Evolutionary conservation across 2,888 invertebrate species (phyloP), one percentile per base, ranked within the genome.

Genomic region (Leucoptera coffeella): DNA sequence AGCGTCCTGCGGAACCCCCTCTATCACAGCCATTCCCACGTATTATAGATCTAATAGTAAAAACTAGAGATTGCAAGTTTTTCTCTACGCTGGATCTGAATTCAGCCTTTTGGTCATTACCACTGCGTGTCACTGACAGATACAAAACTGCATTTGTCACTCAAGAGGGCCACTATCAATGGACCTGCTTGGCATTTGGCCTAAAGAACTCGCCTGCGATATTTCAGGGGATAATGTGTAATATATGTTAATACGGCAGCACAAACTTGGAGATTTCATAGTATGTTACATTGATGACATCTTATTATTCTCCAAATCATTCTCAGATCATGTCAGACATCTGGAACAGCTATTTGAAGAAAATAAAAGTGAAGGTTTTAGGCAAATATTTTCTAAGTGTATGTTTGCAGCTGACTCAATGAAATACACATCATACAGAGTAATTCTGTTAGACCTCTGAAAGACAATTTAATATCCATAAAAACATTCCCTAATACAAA

Each of bases 101-200:
- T 30, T 47, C 45, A 6, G 50, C 47, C 15, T 53, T 53, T 34
- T 51, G 50, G 47, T 44, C 45, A 10, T 49, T 50, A 4, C 45
- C 47, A 2, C 25, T 46, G 17, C 26, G 36, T 32, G 33, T 43
- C 15, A 30, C 39, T 36, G 42, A 42, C 29, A 39, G 39, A 36
- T 19, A 40, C 23, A 47, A 50, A 30, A 45, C 43, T 4, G 38
- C 20, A 9, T 43, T 41, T 30, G 31, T 41, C 6, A 43, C 42
- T 12, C 36, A 35, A 26, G 35, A 41, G 26, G 39, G 40, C 12
- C 35, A 38, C 14, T 41, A 32, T 26, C 31, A 36, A 32, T 32
- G 37, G 32, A 36, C 38, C 9, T 35, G 41, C 17, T 26, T 43
- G 24, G 43, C 41, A 1, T 44, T 36, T 36, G 43, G 42, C 6